phyloP scores from a whole-genome alignment of 2,888 invertebrate genomes.

The Callosobruchus maculatus region DNA sequence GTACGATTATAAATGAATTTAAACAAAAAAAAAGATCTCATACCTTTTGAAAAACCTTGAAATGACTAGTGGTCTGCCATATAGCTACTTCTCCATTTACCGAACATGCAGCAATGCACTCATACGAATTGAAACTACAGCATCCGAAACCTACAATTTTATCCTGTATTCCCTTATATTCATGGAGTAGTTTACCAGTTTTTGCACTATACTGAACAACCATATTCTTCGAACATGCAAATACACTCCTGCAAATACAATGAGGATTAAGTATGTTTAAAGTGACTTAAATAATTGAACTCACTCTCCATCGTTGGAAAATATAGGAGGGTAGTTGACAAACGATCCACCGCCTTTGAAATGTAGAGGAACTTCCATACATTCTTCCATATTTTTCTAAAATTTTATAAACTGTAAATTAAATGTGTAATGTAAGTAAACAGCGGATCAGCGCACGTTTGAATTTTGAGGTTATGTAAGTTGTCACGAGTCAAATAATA shows the following conservation, averaged over 20 bases:
- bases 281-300: slow-evolving; percentile 31
- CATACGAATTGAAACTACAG: slow-evolving; percentile 44
- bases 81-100: slow-evolving; percentile 53
- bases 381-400: slow-evolving; percentile 10
- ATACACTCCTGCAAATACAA: slow-evolving; percentile 53
- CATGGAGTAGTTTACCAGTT: slow-evolving; percentile 61
- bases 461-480: neutral
- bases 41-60: slow-evolving; percentile 51
- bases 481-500: neutral
- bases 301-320: slow-evolving; percentile 62
- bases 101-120: slow-evolving; percentile 56
- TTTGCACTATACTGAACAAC: slow-evolving; percentile 62
- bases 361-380: slow-evolving; percentile 47
- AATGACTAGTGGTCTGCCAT: slow-evolving; percentile 56
- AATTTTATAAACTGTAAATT: neutral
- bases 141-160: slow-evolving; percentile 54
- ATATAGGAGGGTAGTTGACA: slow-evolving; percentile 58
- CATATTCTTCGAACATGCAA: slow-evolving; percentile 57
- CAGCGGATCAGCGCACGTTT: neutral
- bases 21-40: neutral
- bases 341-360: slow-evolving; percentile 63
- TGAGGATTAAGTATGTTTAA: neutral
- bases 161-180: slow-evolving; percentile 54
- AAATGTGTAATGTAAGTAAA: neutral
- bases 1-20: slow-evolving; percentile 5